Percentiles rank a stretch among this genome's conserved stretches.
These are phyloP conservation scores for Neuroterus valhalla DNA, from an alignment of 1,140 invertebrate genomes.

Conservation along the genomic window DNA sequence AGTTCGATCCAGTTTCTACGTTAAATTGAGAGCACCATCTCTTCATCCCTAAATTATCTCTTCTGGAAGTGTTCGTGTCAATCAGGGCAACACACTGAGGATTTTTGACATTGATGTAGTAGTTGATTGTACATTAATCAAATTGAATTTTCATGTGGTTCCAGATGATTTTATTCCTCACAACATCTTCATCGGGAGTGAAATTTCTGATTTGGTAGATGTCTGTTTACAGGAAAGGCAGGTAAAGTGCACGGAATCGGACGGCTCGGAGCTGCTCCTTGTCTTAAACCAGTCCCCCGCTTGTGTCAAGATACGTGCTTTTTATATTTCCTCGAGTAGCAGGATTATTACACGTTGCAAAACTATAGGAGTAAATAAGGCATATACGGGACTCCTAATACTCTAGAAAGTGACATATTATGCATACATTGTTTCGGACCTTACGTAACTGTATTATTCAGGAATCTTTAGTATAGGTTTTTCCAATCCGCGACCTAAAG, in stretches of 20 bases:
- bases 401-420: too few relatives aligned
- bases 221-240: neutral
- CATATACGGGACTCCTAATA: too few relatives aligned
- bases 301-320: too few relatives aligned
- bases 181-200: neutral
- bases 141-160: neutral
- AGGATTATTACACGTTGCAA: too few relatives aligned
- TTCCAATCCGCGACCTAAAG: too few relatives aligned
- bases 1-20: neutral
- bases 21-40: neutral
- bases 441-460: too few relatives aligned
- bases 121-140: neutral
- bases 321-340: too few relatives aligned
- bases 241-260: neutral
- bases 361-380: too few relatives aligned
- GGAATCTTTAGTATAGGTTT: too few relatives aligned
- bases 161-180: neutral
- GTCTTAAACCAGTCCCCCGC: too few relatives aligned
- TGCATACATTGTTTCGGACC: too few relatives aligned
- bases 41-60: neutral
- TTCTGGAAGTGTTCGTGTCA: neutral
- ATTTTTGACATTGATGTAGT: neutral
- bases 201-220: neutral
- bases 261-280: neutral
- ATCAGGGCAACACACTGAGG: neutral